Conservation (phyloP, 2,113 vertebrate species). For the Poecilia latipinna region DNA sequence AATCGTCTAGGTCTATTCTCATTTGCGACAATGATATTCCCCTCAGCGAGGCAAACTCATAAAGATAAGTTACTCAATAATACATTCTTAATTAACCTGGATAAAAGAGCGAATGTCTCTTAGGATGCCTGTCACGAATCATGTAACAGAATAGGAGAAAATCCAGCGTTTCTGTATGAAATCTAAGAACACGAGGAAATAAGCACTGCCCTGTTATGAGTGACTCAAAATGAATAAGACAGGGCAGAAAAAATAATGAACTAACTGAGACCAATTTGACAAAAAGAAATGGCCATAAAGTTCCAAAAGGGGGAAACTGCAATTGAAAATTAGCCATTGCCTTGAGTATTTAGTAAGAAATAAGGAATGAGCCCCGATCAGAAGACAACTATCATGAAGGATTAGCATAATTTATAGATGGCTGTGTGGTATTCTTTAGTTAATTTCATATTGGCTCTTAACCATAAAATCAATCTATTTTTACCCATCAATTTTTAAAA, state of each 20-base stretch:
- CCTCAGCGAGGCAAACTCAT: conserved; percentile 2
- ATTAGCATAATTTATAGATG: too few relatives aligned
- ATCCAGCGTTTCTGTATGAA: background rate
- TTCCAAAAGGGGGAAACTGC: background rate
- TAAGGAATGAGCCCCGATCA: too few relatives aligned
- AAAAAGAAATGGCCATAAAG: background rate
- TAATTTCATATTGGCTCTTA: too few relatives aligned
- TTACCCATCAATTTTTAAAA: too few relatives aligned
- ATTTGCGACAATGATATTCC: background rate
- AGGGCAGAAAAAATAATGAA: background rate
- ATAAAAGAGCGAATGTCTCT: conserved; percentile 3
- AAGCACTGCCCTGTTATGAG: background rate
- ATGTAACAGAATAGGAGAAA: background rate
- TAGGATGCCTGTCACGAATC: background rate
- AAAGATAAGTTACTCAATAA: conserved; percentile 10
- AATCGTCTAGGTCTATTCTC: background rate
- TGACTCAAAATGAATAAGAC: too few relatives aligned
- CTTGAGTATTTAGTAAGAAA: background rate
- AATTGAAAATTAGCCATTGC: background rate
- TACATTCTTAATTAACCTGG: conserved; percentile 13
- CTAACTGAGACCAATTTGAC: background rate
- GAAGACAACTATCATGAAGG: too few relatives aligned
- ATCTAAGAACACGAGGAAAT: background rate
- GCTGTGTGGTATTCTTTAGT: too few relatives aligned
- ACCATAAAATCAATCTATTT: too few relatives aligned